A percentile compares a stretch with the other conserved stretches of the same genome.
phyloP scores from a whole-genome alignment of 2,797 vertebrate species.

The Bradypodion pumilum region DNA sequence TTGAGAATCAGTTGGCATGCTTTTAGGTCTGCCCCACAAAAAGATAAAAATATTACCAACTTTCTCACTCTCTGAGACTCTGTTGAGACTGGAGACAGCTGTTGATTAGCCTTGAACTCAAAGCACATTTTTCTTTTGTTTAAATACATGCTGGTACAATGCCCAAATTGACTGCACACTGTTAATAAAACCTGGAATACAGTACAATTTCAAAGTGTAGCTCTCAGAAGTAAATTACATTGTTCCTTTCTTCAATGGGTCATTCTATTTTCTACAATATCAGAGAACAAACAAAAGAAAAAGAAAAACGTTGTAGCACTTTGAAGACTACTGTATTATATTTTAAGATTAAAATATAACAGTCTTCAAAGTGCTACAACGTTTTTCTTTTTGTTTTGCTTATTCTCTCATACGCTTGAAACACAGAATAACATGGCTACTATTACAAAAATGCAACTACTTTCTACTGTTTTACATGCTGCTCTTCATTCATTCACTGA shows the following conservation, averaged over 20 bases:
- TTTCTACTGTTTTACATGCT: not conserved
- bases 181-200: not conserved
- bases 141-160: slow-evolving; percentile 57
- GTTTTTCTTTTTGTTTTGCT: no score
- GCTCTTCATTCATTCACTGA: not conserved
- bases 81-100: slow-evolving; percentile 56
- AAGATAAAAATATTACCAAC: slow-evolving; percentile 60
- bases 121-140: slow-evolving; percentile 49
- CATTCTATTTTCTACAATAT: not conserved
- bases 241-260: not conserved
- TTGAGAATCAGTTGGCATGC: slow-evolving; percentile 48
- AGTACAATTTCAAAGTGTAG: not conserved
- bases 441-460: no score
- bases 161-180: not conserved
- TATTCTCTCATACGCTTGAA: no score
- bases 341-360: no score
- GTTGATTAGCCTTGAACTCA: slow-evolving; percentile 62
- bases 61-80: slow-evolving; percentile 44
- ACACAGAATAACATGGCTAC: no score
- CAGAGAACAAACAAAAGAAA: no score
- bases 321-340: no score
- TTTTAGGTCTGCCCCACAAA: slow-evolving; percentile 39
- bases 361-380: no score
- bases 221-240: not conserved
- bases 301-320: no score